These are phyloP conservation scores for Sympetrum striolatum DNA, from an alignment of 2,888 invertebrate species.

Conservation along the genomic window DNA sequence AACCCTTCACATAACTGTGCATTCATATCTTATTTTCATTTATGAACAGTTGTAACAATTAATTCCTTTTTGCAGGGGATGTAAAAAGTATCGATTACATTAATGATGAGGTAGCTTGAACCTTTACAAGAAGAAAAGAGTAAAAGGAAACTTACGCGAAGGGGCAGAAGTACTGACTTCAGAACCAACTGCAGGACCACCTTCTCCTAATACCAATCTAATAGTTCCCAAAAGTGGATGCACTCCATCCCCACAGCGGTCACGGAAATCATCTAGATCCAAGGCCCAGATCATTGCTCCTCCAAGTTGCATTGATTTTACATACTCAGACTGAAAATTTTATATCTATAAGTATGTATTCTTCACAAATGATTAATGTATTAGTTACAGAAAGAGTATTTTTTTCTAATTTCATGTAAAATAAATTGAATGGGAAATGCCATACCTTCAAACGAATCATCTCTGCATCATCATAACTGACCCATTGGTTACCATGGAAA, in stretches of 20 bases:
- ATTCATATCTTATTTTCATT: no score
- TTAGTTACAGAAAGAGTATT: neutral
- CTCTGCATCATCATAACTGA: slow-evolving; percentile 83
- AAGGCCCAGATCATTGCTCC: slow-evolving; percentile 93
- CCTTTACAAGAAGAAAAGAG: no score
- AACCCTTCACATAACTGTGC: no score
- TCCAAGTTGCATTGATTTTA: slow-evolving; percentile 77
- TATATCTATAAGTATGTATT: neutral
- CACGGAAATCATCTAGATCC: slow-evolving; percentile 84
- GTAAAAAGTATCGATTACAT: no score
- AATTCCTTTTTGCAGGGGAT: no score
- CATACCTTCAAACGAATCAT: slow-evolving; percentile 74
- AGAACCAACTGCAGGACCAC: neutral
- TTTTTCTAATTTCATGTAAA: neutral
- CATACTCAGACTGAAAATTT: slow-evolving; percentile 68
- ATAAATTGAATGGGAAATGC: neutral
- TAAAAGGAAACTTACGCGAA: neutral
- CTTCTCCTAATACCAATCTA: slow-evolving; percentile 67
- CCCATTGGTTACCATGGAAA: slow-evolving; percentile 88
- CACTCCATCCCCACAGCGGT: slow-evolving; percentile 76
- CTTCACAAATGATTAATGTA: no score
- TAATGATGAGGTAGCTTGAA: no score
- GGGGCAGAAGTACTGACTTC: neutral
- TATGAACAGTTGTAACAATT: no score
- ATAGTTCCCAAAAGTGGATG: slow-evolving; percentile 83